A percentile compares a stretch with the other conserved stretches of the same genome.
Evolutionary conservation across 1,140 invertebrate species (phyloP).

Genomic region (Goniozus legneri): DNA sequence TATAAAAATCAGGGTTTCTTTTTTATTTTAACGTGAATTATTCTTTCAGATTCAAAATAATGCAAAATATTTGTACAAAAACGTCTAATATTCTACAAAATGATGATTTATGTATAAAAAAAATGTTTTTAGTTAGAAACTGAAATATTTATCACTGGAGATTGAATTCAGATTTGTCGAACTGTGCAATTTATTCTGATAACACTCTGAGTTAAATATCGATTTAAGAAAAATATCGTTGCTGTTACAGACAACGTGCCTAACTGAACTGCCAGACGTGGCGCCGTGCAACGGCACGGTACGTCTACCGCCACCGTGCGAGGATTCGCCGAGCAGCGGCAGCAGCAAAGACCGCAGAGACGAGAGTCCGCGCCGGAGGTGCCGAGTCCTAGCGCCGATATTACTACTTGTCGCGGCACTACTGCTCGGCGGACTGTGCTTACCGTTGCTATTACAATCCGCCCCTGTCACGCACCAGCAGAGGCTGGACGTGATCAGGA

Average conservation of each 20-base stretch:
- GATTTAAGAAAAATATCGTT: conserved; percentile 4
- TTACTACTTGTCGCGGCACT: conserved; percentile 48
- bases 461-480: conserved; percentile 53
- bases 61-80: too few relatives aligned
- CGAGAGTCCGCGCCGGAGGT: conserved; percentile 45
- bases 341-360: conserved; percentile 49
- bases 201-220: too few relatives aligned
- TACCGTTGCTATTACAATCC: conserved; percentile 52
- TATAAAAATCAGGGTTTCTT: too few relatives aligned
- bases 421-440: conserved; percentile 51
- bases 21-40: too few relatives aligned
- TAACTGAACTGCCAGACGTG: conserved; percentile 55
- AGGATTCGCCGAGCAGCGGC: conserved; percentile 48
- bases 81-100: too few relatives aligned
- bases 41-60: too few relatives aligned
- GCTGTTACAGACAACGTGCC: conserved; percentile 53
- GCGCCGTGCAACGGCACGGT: conserved; percentile 53
- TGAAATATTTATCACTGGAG: too few relatives aligned
- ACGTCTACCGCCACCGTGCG: conserved; percentile 46
- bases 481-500: conserved; percentile 55
- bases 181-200: too few relatives aligned
- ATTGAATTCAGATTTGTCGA: too few relatives aligned
- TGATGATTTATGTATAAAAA: too few relatives aligned
- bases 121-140: too few relatives aligned
- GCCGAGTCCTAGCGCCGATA: conserved; percentile 48